phyloP scores from a whole-genome alignment of 2,797 vertebrate species.

The Cygnus olor region DNA sequence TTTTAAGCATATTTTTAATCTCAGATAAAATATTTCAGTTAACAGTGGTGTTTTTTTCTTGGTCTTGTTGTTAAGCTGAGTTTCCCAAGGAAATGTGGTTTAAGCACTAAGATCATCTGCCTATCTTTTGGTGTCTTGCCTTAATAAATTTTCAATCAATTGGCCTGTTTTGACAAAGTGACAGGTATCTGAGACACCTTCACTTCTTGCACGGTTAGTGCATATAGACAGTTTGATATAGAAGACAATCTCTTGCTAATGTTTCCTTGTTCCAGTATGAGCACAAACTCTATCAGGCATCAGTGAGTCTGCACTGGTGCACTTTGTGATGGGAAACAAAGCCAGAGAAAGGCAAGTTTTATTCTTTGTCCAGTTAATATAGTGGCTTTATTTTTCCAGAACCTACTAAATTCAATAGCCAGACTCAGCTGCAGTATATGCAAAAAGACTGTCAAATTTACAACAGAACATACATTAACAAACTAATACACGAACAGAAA shows the following conservation, averaged over 20 bases:
- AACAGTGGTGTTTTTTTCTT: background rate
- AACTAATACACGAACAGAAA: background rate
- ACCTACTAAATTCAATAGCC: background rate
- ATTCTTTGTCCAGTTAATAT: background rate
- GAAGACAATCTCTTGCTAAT: background rate
- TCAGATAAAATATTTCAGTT: background rate
- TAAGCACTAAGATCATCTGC: background rate
- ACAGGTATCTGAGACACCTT: background rate
- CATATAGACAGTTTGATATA: background rate
- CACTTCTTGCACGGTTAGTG: background rate
- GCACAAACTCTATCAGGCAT: background rate
- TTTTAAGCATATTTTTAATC: conserved; percentile 14
- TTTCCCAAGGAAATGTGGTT: background rate
- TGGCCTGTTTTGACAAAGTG: background rate
- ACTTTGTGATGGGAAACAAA: background rate
- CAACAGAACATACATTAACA: background rate
- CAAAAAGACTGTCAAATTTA: background rate
- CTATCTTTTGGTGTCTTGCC: background rate
- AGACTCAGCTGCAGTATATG: background rate
- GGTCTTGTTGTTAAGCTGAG: background rate
- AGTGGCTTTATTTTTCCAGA: background rate
- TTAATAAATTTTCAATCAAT: background rate
- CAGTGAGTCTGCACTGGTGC: background rate
- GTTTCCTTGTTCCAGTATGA: background rate
- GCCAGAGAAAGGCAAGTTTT: background rate